phyloP scores from a whole-genome alignment of 2,888 invertebrate species.

The Exocentrus adspersus region DNA sequence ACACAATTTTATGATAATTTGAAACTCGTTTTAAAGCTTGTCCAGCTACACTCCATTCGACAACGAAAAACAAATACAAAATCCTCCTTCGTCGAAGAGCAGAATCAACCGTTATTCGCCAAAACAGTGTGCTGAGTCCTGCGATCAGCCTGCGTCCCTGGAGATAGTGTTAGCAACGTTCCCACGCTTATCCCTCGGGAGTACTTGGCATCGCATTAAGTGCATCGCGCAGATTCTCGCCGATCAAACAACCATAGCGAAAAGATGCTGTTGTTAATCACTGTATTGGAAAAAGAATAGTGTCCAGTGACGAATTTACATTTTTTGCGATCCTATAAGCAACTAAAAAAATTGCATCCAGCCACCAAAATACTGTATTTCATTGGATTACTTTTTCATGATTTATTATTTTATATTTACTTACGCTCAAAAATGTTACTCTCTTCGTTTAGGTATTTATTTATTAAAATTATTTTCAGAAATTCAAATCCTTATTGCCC shows the following conservation, averaged over 20 bases:
- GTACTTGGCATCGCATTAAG: slow-evolving; percentile 59
- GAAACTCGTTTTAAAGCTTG: too few species aligned
- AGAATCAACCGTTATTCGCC: slow-evolving; percentile 11
- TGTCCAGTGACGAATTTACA: too few species aligned
- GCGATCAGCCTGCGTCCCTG: slow-evolving; percentile 46
- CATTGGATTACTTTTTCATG: too few species aligned
- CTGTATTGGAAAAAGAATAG: background rate
- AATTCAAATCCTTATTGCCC: background rate
- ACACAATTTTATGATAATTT: too few species aligned
- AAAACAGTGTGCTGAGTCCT: slow-evolving; percentile 30
- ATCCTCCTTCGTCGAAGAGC: background rate
- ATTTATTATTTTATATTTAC: too few species aligned
- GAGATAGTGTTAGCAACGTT: slow-evolving; percentile 54
- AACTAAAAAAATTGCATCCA: too few species aligned
- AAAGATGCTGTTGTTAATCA: background rate
- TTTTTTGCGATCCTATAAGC: background rate
- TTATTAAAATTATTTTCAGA: too few species aligned
- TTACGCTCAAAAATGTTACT: too few species aligned
- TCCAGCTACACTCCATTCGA: too few species aligned
- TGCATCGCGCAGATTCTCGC: slow-evolving; percentile 54
- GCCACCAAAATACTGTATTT: too few species aligned
- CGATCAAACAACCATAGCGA: slow-evolving; percentile 50
- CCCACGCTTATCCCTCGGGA: slow-evolving; percentile 58
- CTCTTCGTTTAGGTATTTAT: too few species aligned
- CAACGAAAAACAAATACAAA: background rate